A percentile compares a stretch with the other conserved stretches of the same genome.
These are phyloP conservation scores for Orchestes rusci DNA, from an alignment of 2,888 invertebrate species.

Conservation along the genomic window DNA sequence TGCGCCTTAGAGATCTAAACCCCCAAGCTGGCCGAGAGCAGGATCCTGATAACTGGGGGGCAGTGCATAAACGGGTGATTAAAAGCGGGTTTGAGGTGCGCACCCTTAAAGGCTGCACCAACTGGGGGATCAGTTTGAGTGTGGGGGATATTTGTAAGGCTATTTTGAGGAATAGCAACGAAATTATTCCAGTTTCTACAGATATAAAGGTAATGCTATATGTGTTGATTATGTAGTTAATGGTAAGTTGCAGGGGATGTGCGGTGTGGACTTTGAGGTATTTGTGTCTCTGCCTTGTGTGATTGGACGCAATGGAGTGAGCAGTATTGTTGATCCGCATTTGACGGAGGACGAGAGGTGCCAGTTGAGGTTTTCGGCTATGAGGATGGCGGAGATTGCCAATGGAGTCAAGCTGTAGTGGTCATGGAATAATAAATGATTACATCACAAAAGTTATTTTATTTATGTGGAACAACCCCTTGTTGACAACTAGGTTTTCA, in stretches of 20 bases:
- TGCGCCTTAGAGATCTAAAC: constrained; percentile 70
- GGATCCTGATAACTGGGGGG: constrained; percentile 73
- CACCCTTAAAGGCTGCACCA: constrained; percentile 82
- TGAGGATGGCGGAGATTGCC: constrained; percentile 59
- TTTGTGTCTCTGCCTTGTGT: constrained; percentile 27
- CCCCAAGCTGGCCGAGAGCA: constrained; percentile 61
- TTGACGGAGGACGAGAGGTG: constrained; percentile 25
- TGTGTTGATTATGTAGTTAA: neutral
- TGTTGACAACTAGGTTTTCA: no score
- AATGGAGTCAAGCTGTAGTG: constrained; percentile 35
- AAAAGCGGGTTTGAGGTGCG: constrained; percentile 83
- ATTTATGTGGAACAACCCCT: no score
- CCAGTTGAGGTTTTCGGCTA: constrained; percentile 48
- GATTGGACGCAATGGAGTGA: constrained; percentile 21
- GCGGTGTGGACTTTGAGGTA: constrained; percentile 26
- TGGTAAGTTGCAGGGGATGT: constrained; percentile 24
- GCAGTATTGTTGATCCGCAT: constrained; percentile 18
- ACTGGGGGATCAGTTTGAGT: constrained; percentile 84
- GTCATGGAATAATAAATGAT: no score
- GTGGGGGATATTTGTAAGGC: constrained; percentile 61
- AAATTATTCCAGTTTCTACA: constrained; percentile 73
- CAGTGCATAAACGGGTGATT: constrained; percentile 75
- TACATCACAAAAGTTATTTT: no score
- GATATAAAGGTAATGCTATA: constrained; percentile 55
- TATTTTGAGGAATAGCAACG: constrained; percentile 64